Evolutionary conservation across 1,140 invertebrate species (phyloP).

Genomic region (Anadara kagoshimensis): DNA sequence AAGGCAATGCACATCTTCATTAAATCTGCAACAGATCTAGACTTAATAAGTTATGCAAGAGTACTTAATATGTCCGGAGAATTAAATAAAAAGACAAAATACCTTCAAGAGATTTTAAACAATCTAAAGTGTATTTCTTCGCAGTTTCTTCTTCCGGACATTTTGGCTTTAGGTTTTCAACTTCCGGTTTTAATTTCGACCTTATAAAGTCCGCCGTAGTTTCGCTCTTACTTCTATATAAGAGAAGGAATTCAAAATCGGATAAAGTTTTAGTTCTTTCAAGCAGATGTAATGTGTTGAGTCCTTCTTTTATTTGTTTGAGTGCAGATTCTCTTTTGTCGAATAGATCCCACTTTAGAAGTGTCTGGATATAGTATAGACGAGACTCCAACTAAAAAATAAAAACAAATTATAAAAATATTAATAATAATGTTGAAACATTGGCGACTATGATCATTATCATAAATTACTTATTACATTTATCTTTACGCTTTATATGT

Average conservation of each 20-base stretch:
- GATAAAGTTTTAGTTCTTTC: constrained; percentile 22
- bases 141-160: constrained; percentile 40
- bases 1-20: no score
- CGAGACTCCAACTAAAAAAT: constrained; percentile 32
- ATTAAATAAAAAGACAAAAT: background rate
- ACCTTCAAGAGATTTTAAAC: constrained; percentile 46
- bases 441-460: no score
- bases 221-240: constrained; percentile 23
- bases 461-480: no score
- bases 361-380: constrained; percentile 35
- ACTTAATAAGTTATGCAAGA: no score
- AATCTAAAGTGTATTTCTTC: constrained; percentile 36
- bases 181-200: constrained; percentile 25
- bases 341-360: constrained; percentile 45
- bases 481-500: no score
- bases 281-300: constrained; percentile 40
- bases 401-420: background rate
- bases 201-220: constrained; percentile 43
- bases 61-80: no score
- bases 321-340: constrained; percentile 34
- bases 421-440: no score
- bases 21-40: no score
- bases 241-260: constrained; percentile 32
- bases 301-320: constrained; percentile 38
- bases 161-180: constrained; percentile 28